Conservation (phyloP, 2,797 vertebrate species). For the Anabacerthia variegaticeps region DNA sequence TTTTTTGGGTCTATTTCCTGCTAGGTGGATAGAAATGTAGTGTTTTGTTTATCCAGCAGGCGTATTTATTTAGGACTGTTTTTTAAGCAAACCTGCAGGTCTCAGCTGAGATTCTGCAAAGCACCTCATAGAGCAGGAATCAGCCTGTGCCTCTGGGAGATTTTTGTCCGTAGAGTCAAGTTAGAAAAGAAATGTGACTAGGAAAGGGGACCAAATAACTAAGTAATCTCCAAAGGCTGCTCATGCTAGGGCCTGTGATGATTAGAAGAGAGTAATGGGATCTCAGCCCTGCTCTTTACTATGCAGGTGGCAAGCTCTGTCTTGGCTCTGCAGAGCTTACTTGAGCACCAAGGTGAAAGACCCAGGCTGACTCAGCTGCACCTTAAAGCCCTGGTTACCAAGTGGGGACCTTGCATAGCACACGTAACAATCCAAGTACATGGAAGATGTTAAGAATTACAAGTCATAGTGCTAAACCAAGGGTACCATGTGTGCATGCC, state of each 20-base stretch:
- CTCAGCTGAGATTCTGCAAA: neutral
- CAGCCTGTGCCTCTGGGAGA: neutral
- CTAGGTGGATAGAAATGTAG: neutral
- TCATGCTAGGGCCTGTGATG: neutral
- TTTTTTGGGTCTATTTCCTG: neutral
- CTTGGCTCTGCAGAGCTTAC: neutral
- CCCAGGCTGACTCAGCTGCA: neutral
- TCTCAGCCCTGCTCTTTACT: neutral
- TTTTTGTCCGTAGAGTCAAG: neutral
- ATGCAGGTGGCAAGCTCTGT: rapidly evolving
- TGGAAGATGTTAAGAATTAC: neutral
- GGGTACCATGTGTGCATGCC: neutral
- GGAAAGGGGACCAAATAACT: neutral
- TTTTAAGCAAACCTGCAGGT: neutral
- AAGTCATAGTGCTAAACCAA: neutral
- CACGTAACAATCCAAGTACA: neutral
- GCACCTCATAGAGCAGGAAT: neutral
- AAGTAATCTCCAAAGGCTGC: neutral
- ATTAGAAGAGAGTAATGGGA: neutral
- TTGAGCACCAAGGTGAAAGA: neutral
- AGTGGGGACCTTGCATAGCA: rapidly evolving
- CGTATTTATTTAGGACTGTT: neutral
- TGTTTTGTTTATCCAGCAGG: neutral
- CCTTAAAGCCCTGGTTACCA: neutral
- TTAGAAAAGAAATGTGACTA: neutral